Conservation (phyloP, 2,113 vertebrate species). For the Leptosomus discolor region DNA sequence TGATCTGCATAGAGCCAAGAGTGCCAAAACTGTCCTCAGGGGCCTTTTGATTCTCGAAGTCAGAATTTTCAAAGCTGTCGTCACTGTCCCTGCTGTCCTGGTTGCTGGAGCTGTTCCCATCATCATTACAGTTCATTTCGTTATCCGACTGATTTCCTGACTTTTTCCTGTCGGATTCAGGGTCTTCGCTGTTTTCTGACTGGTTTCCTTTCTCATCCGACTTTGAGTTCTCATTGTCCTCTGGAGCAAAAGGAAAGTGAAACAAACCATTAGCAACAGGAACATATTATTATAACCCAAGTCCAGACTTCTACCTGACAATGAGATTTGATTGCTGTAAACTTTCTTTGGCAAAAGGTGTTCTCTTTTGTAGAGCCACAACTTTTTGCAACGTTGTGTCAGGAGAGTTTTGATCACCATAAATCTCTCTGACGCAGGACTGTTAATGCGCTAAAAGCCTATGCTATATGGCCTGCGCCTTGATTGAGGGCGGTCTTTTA, state of each 20-base stretch:
- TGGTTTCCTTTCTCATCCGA: conserved; percentile 91
- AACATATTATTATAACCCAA: not conserved
- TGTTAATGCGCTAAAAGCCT: not conserved
- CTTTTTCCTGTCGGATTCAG: conserved; percentile 87
- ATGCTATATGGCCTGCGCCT: not conserved
- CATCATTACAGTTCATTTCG: conserved; percentile 91
- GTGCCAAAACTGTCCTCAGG: conserved; percentile 80
- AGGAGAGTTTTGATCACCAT: not conserved
- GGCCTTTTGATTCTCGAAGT: conserved; percentile 86
- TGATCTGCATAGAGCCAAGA: conserved; percentile 93
- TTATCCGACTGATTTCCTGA: conserved; percentile 86
- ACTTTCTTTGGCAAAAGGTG: not conserved
- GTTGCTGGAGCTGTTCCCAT: conserved; percentile 94
- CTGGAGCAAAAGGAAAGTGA: conserved; percentile 63
- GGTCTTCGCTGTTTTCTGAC: conserved; percentile 90
- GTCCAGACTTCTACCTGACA: not conserved
- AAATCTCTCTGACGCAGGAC: not conserved
- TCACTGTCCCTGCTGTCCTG: conserved; percentile 95
- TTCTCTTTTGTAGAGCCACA: not conserved
- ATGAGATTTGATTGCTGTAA: not conserved
- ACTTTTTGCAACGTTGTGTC: not conserved
- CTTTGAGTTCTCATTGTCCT: conserved; percentile 94
- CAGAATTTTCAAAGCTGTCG: conserved; percentile 93
- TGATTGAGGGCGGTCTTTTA: not conserved
- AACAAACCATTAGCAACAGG: conserved; percentile 25